Evolutionary conservation across 2,113 vertebrate genomes (phyloP), one percentile per base, ranked within the genome.

Genomic region (Pelvicachromis taeniatus): DNA sequence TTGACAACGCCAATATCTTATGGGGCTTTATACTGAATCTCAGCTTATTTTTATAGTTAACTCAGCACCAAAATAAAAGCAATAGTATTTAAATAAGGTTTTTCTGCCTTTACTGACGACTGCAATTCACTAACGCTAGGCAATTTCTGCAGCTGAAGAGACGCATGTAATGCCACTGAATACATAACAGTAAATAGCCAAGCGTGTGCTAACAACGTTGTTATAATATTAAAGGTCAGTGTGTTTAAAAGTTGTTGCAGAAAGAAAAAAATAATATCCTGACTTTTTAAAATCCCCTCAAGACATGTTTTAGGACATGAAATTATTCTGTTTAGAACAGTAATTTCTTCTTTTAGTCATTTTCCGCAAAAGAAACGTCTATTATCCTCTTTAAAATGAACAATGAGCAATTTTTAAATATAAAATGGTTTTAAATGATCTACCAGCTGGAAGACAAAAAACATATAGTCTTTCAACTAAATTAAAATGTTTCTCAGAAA

Each of bases 401-500:
- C 40, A 70, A 26, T 17, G 9, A n/a, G 10, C 59, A 35, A 35
- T n/a, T 38, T 48, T 73, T 48, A 17, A 10, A 50, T 16, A 17
- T 17, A 7, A 50, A 14, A 7, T 50, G 45, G 7, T 50, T 50
- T 48, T 1, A 70, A 7, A 70, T 45, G 5, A 5, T 45, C 5
- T 26, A 70, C n/a, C 2, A 23, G 38, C 1, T 0, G 2, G 4
- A 48, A 48, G 0, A 10, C 5, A 2, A 0, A 2, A 2, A 0
- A 31, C 16, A 42, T 23, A 12, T 8, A 42, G 38, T 16, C 4
- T 68, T 40, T 68, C 63, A 68, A 42, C 63, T 68, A 42, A 42
- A 42, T 68, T 17, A 12, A 42, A 10, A 70, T 9, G 13, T 70
- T 23, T 42, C 38, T 3, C 1, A 26, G 21, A 70, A 70, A 26